Conservation (phyloP, 2,888 invertebrate genomes). For the Orchesella flavescens region DNA sequence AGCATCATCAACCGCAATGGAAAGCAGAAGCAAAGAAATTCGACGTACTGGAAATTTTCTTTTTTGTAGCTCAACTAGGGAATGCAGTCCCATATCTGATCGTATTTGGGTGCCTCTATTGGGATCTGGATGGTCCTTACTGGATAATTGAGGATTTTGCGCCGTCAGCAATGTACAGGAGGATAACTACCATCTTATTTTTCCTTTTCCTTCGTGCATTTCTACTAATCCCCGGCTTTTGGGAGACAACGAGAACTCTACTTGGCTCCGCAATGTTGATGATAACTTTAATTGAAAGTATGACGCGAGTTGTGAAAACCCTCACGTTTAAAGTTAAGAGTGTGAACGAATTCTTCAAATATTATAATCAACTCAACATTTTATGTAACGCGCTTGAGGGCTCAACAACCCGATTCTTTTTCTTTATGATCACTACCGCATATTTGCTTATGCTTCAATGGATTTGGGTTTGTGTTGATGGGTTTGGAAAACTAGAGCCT, state of each 20-base stretch:
- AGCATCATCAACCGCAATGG: too few relatives aligned
- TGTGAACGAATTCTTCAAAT: background rate
- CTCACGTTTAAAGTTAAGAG: background rate
- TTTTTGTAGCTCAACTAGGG: background rate
- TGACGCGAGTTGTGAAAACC: too few relatives aligned
- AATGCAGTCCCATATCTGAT: background rate
- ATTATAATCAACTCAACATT: background rate
- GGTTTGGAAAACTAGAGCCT: too few relatives aligned
- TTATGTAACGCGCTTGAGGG: background rate
- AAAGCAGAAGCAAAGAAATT: too few relatives aligned
- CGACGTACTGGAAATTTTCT: background rate
- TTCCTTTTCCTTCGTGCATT: background rate
- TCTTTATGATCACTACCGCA: background rate
- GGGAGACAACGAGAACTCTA: background rate
- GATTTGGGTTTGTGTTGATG: too few relatives aligned
- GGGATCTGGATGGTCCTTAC: slow-evolving; percentile 23
- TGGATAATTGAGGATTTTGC: slow-evolving; percentile 15
- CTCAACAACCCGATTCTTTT: background rate
- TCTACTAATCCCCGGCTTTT: slow-evolving; percentile 15
- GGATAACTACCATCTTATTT: background rate
- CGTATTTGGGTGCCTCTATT: background rate
- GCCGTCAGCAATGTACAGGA: background rate
- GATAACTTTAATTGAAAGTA: too few relatives aligned
- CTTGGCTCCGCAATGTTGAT: too few relatives aligned
- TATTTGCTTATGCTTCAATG: too few relatives aligned